Base-by-base conservation (phyloP, 2,797 vertebrate species). In the Apogon hyalosoma region DNA sequence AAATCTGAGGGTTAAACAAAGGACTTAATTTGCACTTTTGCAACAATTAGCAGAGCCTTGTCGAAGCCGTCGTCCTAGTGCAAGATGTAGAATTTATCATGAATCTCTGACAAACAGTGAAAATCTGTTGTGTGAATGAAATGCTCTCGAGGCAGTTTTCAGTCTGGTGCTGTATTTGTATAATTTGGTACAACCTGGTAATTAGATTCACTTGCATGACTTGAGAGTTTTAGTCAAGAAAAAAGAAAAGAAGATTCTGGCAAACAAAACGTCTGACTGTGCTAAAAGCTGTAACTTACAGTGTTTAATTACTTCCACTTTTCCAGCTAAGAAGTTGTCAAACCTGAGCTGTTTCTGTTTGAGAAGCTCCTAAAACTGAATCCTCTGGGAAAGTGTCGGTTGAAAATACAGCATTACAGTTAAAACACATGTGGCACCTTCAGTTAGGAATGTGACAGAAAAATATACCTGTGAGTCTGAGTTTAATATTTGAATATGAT, bases 81-180 rank as follows among this genome's bases (percentile, higher is more conserved):
- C 67, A 62, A 82, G 76, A 84, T 59, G 88, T 33, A 33, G 57
- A 84, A 77, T 79, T 84, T 69, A 69, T 77, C 63, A 15, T 4
- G 67, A 83, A 56, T 80, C 64, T 73, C 50, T 55, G 79, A 59
- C 72, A 75, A 77, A 83, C 56, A 42, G 69, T 61, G 85, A 80
- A 83, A 88, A 88, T 85, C 84, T 90, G 88, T 75, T 73, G 86
- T 31, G 78, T 53, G 82, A 87, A 88, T 85, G 72, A 87, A 84
- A 82, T 72, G 80, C 80, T 85, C 80, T 53, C 33, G n/a, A 70
- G 40, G 79, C 73, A 11, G 58, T 63, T 66, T 62, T 70, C 80
- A 79, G 79, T 76, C 77, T 87, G 78, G 72, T 77, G 78, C 66
- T 47, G 71, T 73, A 79, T 82, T 89, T 83, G 82, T 85, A 73